Conservation (phyloP, 1,140 invertebrate genomes). For the Panulirus ornatus region DNA sequence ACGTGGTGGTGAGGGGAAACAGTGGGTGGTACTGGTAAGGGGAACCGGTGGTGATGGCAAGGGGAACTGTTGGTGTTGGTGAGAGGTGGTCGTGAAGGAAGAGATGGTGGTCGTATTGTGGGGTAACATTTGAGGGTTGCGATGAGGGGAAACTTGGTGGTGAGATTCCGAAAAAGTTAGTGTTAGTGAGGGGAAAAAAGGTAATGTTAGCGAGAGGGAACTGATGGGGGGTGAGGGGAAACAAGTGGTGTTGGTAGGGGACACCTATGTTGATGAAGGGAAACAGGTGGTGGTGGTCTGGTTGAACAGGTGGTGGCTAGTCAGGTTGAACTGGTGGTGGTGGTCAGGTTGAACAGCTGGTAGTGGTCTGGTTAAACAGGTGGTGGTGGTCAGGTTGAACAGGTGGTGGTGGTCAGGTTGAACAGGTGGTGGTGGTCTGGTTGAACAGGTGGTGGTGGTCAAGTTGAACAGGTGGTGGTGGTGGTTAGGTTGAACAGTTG, state of each 20-base stretch:
- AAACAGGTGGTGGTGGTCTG: neutral
- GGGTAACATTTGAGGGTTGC: too few species aligned
- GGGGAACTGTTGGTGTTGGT: neutral
- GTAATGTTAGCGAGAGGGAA: too few species aligned
- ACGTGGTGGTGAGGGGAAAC: neutral
- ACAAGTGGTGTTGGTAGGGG: too few species aligned
- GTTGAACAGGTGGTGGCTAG: too few species aligned
- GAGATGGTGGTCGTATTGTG: too few species aligned
- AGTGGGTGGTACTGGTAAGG: too few species aligned
- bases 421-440: neutral
- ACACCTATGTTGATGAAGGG: neutral
- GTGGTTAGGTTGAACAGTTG: constrained; percentile 7
- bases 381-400: neutral
- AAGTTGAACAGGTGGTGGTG: too few species aligned
- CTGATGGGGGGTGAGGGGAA: too few species aligned
- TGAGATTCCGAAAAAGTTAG: too few species aligned
- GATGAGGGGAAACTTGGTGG: neutral
- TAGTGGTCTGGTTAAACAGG: neutral
- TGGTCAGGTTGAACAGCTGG: too few species aligned
- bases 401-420: neutral
- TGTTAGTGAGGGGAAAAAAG: too few species aligned
- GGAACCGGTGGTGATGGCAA: neutral
- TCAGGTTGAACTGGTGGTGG: too few species aligned
- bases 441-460: neutral
- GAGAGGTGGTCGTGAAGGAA: neutral